Base-by-base conservation (phyloP, 2,113 vertebrate species). In the Heterotilapia buettikoferi region DNA sequence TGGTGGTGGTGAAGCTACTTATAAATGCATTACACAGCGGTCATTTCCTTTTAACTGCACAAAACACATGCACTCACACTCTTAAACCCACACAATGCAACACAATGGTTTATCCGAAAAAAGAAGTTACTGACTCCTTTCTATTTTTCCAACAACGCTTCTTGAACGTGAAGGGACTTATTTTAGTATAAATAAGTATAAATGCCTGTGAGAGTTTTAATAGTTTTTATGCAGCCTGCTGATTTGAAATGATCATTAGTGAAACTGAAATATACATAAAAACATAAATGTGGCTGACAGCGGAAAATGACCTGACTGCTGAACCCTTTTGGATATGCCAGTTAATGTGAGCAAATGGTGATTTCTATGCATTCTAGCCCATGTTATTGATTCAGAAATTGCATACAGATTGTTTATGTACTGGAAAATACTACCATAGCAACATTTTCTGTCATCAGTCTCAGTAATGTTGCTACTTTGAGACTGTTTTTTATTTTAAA, bases 11-110 rank as follows among this genome's bases (percentile, higher is more conserved):
- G 1, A 56, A 84, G 82, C 84, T 93, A 54, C 85, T 91, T 89
- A 68, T 18, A 84, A 89, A 94, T 92, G 84, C 92, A 93, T 89
- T 84, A 89, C 78, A 89, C 36, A 66, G 52, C 19, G 76, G 80
- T 84, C 24, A 85, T 84, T 84, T 87, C 63, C 40, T 52, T 71
- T 73, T 61, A 50, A 56, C 16, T 10, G 21, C 33, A 82, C 56
- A 82, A 59, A 21, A 73, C 26, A 52, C 59, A 45, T 4, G 19
- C n/a, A 50, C 53, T 11, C 61, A 19, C 54, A 61, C 71, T 73
- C 68, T 45, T 73, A 79, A 56, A 26, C 47, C 50, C 54, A 53
- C 61, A 54, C n/a, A 81, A 36, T 38, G n/a, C 16, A 61, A 26
- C 14, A 53, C 19, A 29, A 18, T 26, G 31, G n/a, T 82, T 52